Conservation (phyloP, 2,888 invertebrate genomes). For the Aphidius colemani region DNA sequence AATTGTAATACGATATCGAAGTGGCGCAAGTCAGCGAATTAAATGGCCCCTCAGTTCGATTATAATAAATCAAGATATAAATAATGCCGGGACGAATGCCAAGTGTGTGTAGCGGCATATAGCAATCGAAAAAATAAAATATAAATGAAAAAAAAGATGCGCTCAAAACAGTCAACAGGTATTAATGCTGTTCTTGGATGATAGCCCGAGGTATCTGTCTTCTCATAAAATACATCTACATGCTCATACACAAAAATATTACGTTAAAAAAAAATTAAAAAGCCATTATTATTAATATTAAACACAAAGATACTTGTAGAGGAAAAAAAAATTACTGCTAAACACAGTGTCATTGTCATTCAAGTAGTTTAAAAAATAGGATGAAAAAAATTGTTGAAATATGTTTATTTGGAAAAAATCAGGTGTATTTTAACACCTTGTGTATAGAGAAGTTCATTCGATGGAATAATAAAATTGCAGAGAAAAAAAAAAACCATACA, state of each 20-base stretch:
- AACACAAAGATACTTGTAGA: constrained; percentile 3
- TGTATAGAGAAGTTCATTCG: not conserved
- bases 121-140: constrained; percentile 47
- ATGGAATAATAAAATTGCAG: no score
- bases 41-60: constrained; percentile 47
- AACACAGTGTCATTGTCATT: no score
- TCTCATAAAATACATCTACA: constrained; percentile 3
- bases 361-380: no score
- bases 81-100: constrained; percentile 57
- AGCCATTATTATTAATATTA: not conserved
- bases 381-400: no score
- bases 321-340: no score
- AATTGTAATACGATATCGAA: constrained; percentile 14
- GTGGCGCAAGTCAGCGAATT: constrained; percentile 29
- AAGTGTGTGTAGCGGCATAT: constrained; percentile 33
- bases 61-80: constrained; percentile 60
- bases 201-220: constrained; percentile 35
- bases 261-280: not conserved
- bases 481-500: not conserved
- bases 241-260: not conserved
- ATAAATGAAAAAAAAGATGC: not conserved
- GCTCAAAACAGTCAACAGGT: constrained; percentile 39
- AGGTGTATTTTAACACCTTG: constrained; percentile 5
- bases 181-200: constrained; percentile 47
- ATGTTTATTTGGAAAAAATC: no score